Conservation (phyloP, 2,113 vertebrate species). For the Corythaeola cristata region DNA sequence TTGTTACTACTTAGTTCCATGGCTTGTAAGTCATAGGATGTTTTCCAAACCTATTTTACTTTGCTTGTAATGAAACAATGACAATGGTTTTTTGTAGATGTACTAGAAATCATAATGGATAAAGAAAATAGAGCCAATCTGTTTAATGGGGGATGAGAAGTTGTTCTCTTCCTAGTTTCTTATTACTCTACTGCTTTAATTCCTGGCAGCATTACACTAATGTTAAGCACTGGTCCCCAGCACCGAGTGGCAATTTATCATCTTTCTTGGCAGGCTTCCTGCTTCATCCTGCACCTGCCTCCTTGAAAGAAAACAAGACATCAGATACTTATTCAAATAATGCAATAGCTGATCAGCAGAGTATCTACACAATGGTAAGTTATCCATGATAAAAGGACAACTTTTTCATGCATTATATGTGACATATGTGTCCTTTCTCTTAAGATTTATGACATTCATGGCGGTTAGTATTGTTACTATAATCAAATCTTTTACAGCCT, state of each 20-base stretch:
- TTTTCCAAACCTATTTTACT: neutral
- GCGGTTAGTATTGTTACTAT: constrained; percentile 76
- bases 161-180: constrained; percentile 62
- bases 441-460: constrained; percentile 81
- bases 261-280: constrained; percentile 85
- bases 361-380: constrained; percentile 83
- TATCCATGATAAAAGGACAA: constrained; percentile 77
- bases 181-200: constrained; percentile 61
- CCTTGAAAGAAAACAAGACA: constrained; percentile 79
- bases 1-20: neutral
- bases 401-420: constrained; percentile 75
- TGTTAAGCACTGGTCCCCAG: constrained; percentile 64
- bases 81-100: neutral
- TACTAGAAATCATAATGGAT: neutral
- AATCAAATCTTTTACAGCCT: constrained; percentile 77
- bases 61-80: neutral
- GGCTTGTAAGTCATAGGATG: neutral
- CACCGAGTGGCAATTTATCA: constrained; percentile 77
- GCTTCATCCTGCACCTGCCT: constrained; percentile 84
- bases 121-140: constrained; percentile 16
- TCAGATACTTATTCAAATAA: constrained; percentile 84
- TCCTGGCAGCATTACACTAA: constrained; percentile 59
- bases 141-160: constrained; percentile 32
- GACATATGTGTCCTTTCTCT: constrained; percentile 78
- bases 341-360: constrained; percentile 80